Evolutionary conservation across 2,797 vertebrate genomes (phyloP).

Genomic region (Ceryle rudis): DNA sequence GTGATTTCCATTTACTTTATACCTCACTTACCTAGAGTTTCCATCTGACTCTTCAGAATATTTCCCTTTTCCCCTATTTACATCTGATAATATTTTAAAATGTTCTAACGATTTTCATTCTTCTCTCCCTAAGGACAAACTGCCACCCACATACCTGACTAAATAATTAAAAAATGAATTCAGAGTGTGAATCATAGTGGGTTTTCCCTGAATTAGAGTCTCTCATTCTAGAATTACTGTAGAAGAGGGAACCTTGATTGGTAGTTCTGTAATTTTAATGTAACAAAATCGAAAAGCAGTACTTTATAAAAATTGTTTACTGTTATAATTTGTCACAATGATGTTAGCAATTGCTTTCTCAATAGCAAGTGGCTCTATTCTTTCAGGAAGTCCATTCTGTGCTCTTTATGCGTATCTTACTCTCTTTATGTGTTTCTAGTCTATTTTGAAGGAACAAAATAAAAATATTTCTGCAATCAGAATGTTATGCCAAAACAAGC

Average conservation of each 20-base stretch:
- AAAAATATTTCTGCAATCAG: neutral
- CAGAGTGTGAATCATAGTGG: neutral
- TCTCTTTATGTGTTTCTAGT: neutral
- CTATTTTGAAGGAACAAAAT: neutral
- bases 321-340: neutral
- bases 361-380: neutral
- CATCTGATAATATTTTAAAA: neutral
- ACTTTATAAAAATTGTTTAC: neutral
- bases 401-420: neutral
- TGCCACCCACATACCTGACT: neutral
- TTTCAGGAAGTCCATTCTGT: neutral
- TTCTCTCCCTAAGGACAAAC: neutral
- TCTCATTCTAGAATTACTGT: neutral
- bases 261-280: neutral
- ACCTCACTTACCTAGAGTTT: neutral
- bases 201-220: neutral
- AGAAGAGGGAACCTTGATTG: neutral
- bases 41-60: neutral
- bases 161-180: neutral
- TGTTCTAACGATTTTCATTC: neutral
- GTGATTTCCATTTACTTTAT: neutral
- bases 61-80: neutral
- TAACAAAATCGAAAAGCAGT: neutral
- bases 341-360: neutral
- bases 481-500: neutral